Evolutionary conservation across 1,140 invertebrate genomes (phyloP).

Genomic region (Anoplophora glabripennis): DNA sequence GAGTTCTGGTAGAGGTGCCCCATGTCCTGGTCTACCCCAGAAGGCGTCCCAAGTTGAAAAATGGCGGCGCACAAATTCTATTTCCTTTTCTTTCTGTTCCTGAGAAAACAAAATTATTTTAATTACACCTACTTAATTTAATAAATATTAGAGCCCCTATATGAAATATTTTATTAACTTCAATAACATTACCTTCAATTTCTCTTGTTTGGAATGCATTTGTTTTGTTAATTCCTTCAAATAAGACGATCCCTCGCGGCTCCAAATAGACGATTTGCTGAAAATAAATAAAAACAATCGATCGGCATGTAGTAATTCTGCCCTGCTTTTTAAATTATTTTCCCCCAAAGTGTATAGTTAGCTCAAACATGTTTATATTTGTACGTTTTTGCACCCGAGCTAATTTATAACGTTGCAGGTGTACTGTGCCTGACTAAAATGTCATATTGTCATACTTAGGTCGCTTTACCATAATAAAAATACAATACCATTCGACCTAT

Average conservation of each 20-base stretch:
- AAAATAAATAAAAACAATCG: constrained; percentile 17
- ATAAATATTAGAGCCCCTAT: too few relatives aligned
- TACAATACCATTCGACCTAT: too few relatives aligned
- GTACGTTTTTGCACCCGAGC: neutral
- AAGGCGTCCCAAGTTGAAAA: constrained; percentile 64
- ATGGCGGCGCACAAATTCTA: constrained; percentile 57
- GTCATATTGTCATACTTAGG: too few relatives aligned
- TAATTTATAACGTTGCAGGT: neutral
- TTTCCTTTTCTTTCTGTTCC: constrained; percentile 55
- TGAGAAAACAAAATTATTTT: constrained; percentile 34
- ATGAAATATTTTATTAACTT: neutral
- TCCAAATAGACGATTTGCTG: constrained; percentile 28
- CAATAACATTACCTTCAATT: constrained; percentile 2
- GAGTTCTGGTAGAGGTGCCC: constrained; percentile 55
- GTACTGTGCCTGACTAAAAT: too few relatives aligned
- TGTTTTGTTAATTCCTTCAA: constrained; percentile 42
- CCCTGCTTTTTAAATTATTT: neutral
- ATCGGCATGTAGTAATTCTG: neutral
- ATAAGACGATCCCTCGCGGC: constrained; percentile 31
- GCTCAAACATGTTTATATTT: neutral
- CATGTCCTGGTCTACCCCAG: constrained; percentile 67
- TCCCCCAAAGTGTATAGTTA: too few relatives aligned
- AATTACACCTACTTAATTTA: constrained; percentile 8
- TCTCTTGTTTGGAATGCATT: constrained; percentile 36
- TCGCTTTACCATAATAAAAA: too few relatives aligned